Evolutionary conservation across 2,888 invertebrate species (phyloP), one percentile per base, ranked within the genome.

Genomic region (Mesorhabditis sp.): DNA sequence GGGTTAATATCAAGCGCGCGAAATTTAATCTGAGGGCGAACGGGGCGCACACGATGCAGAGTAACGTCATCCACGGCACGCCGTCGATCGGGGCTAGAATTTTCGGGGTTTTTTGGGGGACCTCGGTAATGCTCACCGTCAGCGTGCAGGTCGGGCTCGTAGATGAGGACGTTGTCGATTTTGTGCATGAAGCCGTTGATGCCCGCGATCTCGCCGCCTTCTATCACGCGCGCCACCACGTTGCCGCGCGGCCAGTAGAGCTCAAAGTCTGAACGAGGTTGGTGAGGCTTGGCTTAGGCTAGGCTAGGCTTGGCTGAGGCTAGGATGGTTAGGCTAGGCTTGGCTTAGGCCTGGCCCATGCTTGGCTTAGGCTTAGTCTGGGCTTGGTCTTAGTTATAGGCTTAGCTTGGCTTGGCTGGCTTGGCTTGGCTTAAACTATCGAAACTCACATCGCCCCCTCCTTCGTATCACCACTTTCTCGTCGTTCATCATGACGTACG

Each of bases 131-230:
- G 28, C 58, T n/a, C 2, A 50, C 71, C 78, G 28, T 74, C 69
- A 15, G 80, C 80, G 41, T 78, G 69, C 3, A 84, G 70, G 74
- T 84, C 84, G 1, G 84, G 84, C 70, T 84, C 84, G 70, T 84
- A 84, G 62, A 84, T 83, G 85, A 95, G 91, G 4, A 94, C 94
- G 78, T 90, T 90, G 86, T 94, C 94, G 85, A 95, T 93, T 75
- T 94, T 93, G 87, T 95, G 95, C 80, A 95, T 94, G 80, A 94
- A 92, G 67, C 95, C 95, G 86, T 95, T 95, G 87, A 93, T 94
- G 87, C 95, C 72, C 84, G 93, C 92, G 4, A 96, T 93, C 87
- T 96, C 94, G 43, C 95, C 92, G 76, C 94, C 91, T 73, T 86
- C 85, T 2, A 85, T 71, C 6, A 86, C 73, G 5, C 80, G 77